Conservation (phyloP, 2,113 vertebrate genomes). For the Nicator chloris region DNA sequence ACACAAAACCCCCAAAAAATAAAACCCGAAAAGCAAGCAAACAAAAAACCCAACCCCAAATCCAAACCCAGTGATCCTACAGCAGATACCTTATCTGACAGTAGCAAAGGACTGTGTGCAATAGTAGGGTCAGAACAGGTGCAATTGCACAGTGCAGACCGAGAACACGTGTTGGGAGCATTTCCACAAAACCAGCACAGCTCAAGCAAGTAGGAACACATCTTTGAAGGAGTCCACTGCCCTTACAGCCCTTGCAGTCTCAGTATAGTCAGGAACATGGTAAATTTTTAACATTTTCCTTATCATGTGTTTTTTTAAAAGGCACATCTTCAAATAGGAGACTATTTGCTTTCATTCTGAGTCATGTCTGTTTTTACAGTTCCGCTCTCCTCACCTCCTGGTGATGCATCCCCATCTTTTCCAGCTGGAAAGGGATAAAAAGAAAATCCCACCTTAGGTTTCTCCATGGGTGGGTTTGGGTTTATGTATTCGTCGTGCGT, state of each 20-base stretch:
- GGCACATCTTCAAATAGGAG: neutral
- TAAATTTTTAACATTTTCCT: neutral
- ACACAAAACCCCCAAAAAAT: neutral
- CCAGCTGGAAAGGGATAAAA: neutral
- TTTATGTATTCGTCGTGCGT: rapidly evolving
- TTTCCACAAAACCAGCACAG: neutral
- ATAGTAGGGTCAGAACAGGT: neutral
- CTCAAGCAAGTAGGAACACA: neutral
- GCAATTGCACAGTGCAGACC: neutral
- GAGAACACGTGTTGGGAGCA: rapidly evolving
- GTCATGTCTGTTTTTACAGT: neutral
- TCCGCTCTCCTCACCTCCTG: neutral
- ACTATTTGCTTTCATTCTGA: neutral
- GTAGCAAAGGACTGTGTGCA: neutral
- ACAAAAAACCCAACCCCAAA: neutral
- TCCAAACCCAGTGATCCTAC: neutral
- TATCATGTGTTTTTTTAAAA: neutral
- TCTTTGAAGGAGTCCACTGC: neutral
- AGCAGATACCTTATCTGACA: neutral
- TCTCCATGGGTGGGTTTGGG: rapidly evolving
- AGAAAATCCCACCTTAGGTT: neutral
- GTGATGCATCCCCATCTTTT: neutral
- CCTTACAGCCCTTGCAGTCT: neutral
- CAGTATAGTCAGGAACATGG: neutral
- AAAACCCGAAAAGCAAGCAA: neutral